phyloP scores from a whole-genome alignment of 2,113 vertebrate species.

The Struthidea cinerea region DNA sequence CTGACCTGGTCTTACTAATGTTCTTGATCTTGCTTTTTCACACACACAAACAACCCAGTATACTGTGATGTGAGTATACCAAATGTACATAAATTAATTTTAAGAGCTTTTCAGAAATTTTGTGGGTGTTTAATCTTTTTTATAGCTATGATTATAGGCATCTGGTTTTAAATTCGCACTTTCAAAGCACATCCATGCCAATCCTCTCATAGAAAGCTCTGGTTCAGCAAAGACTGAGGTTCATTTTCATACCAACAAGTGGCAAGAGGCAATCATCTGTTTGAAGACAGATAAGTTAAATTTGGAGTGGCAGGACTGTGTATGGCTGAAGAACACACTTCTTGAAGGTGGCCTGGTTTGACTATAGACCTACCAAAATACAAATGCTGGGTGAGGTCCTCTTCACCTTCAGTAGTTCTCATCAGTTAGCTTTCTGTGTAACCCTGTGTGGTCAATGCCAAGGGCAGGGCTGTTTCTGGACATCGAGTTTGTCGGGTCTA shows the following conservation, averaged over 20 bases:
- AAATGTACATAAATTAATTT: background rate
- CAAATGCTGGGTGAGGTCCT: background rate
- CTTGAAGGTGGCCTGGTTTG: background rate
- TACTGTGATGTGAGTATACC: background rate
- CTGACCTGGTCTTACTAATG: background rate
- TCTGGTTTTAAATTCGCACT: background rate
- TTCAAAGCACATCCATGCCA: background rate
- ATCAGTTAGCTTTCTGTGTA: background rate
- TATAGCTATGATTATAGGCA: background rate
- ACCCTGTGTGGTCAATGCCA: background rate
- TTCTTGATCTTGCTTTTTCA: background rate
- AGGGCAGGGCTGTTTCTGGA: background rate
- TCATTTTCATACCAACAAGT: background rate
- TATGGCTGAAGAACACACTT: background rate
- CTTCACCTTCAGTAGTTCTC: background rate
- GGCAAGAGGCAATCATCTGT: background rate
- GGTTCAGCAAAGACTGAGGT: background rate
- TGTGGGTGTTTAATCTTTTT: background rate
- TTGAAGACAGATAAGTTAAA: background rate
- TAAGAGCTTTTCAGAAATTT: background rate
- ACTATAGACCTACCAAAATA: background rate
- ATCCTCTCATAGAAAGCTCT: background rate
- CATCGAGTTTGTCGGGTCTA: background rate
- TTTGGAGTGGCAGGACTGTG: background rate
- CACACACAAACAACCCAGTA: background rate